A percentile compares a stretch with the other conserved stretches of the same genome.
These are phyloP conservation scores for Dinothrombium tinctorium DNA, from an alignment of 1,140 invertebrate species.

Conservation along the genomic window DNA sequence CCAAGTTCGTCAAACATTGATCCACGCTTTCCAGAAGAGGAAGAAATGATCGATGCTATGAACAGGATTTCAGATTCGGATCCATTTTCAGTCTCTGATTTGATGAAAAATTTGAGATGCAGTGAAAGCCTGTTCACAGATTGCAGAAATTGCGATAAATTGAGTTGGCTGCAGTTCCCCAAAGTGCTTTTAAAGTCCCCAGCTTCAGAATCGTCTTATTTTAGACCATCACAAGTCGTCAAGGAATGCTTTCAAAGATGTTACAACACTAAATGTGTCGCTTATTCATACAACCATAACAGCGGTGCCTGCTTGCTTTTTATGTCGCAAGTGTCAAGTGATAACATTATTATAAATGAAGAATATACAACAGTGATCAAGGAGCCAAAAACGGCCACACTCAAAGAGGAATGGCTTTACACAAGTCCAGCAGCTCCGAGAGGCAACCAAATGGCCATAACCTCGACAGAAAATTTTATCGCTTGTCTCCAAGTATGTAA, in stretches of 20 bases:
- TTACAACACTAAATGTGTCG: neutral
- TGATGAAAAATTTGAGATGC: neutral
- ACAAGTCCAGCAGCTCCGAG: neutral
- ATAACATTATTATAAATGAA: neutral
- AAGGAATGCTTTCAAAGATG: neutral
- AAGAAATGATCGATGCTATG: neutral
- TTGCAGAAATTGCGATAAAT: neutral
- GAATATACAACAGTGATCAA: constrained; percentile 1
- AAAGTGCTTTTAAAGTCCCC: neutral
- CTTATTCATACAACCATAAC: neutral
- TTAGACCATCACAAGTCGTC: neutral
- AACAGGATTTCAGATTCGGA: neutral
- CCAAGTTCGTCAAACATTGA: neutral
- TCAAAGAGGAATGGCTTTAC: neutral
- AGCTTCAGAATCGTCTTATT: neutral
- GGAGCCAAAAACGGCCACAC: neutral
- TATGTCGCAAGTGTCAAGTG: neutral
- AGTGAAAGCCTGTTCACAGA: neutral
- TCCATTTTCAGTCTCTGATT: neutral
- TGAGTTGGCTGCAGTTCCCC: neutral
- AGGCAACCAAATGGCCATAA: neutral
- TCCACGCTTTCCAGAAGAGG: neutral
- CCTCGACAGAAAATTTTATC: neutral
- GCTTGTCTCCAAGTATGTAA: neutral
- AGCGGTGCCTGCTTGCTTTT: neutral